Evolutionary conservation across 2,888 invertebrate species (phyloP).

Genomic region (Drosophila merina): DNA sequence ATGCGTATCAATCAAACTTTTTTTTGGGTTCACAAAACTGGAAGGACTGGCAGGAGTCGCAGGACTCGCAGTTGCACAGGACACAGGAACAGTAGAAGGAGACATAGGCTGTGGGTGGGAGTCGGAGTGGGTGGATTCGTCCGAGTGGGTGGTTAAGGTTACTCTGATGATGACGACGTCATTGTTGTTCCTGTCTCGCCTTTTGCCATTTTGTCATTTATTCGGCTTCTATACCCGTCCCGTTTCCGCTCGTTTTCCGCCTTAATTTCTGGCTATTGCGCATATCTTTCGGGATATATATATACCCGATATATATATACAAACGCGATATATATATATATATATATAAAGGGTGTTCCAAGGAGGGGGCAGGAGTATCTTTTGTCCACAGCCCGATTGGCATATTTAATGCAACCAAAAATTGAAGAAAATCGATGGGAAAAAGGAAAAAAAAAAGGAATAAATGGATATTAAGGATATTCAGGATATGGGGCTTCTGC

Average conservation of each 20-base stretch:
- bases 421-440: constrained; percentile 59
- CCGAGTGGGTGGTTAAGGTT: constrained; percentile 4
- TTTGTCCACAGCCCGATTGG: constrained; percentile 20
- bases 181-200: constrained; percentile 49
- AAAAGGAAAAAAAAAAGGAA: constrained; percentile 12
- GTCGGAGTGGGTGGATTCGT: constrained; percentile 8
- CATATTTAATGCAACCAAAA: constrained; percentile 47
- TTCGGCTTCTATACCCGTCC: constrained; percentile 56
- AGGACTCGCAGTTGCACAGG: constrained; percentile 7
- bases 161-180: constrained; percentile 40
- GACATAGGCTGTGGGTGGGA: not conserved
- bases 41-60: too few species aligned
- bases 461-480: constrained; percentile 21
- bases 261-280: constrained; percentile 31
- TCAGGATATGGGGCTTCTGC: constrained; percentile 30
- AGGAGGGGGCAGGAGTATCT: not conserved
- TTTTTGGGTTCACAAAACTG: constrained; percentile 9
- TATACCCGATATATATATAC: not conserved
- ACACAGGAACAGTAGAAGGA: not conserved
- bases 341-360: constrained; percentile 3
- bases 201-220: constrained; percentile 47
- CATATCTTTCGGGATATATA: constrained; percentile 11
- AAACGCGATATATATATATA: not conserved
- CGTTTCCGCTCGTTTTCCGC: constrained; percentile 20
- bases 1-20: constrained; percentile 74